Conservation (phyloP, 2,797 vertebrate species). For the Danio choprae region DNA sequence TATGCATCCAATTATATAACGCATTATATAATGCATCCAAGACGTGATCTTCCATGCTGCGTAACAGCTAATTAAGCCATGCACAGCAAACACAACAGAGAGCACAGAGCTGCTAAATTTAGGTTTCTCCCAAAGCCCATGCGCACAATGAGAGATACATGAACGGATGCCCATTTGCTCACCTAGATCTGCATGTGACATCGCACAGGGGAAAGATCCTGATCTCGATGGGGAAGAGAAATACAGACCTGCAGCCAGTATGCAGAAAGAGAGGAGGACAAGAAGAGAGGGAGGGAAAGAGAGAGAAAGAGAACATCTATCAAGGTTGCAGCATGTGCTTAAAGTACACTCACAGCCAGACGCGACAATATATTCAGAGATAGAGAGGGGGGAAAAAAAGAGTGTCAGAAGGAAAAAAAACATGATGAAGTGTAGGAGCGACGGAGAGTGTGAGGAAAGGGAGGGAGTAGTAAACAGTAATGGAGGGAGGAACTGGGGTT, state of each 20-base stretch:
- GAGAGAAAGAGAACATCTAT: slow-evolving; percentile 34
- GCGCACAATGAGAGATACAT: slow-evolving; percentile 42
- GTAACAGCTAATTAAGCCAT: slow-evolving; percentile 74
- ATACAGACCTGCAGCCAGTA: slow-evolving; percentile 32
- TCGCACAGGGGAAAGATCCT: slow-evolving; percentile 34
- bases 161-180: slow-evolving; percentile 27
- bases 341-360: slow-evolving; percentile 46
- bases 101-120: slow-evolving; percentile 67
- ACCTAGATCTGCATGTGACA: slow-evolving; percentile 40
- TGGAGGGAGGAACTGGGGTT: slow-evolving; percentile 4
- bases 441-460: slow-evolving; percentile 19
- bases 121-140: slow-evolving; percentile 65
- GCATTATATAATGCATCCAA: slow-evolving; percentile 62
- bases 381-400: slow-evolving; percentile 17
- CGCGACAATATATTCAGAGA: slow-evolving; percentile 51
- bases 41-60: slow-evolving; percentile 56
- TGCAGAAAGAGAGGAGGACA: slow-evolving; percentile 20
- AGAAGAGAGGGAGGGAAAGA: not conserved
- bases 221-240: slow-evolving; percentile 17
- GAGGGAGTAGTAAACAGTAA: slow-evolving; percentile 46
- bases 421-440: slow-evolving; percentile 35
- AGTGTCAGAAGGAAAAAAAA: slow-evolving; percentile 41
- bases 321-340: slow-evolving; percentile 49
- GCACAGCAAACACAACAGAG: slow-evolving; percentile 65
- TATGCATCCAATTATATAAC: slow-evolving; percentile 79